A percentile compares a stretch with the other conserved stretches of the same genome.
These are phyloP conservation scores for Trochalopteron elliotii DNA, from an alignment of 2,113 vertebrate genomes.

Conservation along the genomic window DNA sequence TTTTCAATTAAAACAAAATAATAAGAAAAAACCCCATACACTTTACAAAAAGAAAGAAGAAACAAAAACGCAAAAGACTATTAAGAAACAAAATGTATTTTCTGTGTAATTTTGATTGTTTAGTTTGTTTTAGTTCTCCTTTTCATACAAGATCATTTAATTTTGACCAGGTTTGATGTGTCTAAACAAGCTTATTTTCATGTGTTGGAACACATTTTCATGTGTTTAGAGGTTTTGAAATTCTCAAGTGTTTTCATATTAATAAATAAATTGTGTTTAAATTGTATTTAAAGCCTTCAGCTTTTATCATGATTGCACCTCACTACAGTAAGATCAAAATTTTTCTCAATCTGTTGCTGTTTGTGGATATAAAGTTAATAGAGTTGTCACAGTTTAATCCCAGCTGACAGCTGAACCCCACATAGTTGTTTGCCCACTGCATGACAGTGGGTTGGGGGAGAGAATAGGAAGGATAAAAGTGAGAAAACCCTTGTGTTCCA, in stretches of 20 bases:
- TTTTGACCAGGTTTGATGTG: background rate
- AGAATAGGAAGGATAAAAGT: background rate
- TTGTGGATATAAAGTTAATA: background rate
- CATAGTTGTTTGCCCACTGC: background rate
- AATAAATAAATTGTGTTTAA: background rate
- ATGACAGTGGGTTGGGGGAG: accelerated
- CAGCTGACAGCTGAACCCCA: background rate
- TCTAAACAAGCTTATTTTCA: background rate
- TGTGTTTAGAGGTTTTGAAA: background rate
- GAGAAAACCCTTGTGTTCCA: background rate
- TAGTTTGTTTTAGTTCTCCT: background rate
- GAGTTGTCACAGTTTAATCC: background rate
- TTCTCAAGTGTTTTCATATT: background rate
- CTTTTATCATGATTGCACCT: background rate
- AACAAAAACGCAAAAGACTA: background rate
- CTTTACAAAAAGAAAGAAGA: background rate
- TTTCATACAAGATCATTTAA: background rate
- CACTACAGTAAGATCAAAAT: background rate
- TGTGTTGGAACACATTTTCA: too few relatives aligned
- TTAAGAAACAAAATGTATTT: background rate
- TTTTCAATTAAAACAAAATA: background rate
- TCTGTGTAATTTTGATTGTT: background rate
- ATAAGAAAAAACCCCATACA: background rate
- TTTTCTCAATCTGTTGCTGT: background rate
- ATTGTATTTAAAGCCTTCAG: background rate